A percentile compares a stretch with the other conserved stretches of the same genome.
Conservation (phyloP, 2,113 vertebrate species). For the Microtus montanus region DNA sequence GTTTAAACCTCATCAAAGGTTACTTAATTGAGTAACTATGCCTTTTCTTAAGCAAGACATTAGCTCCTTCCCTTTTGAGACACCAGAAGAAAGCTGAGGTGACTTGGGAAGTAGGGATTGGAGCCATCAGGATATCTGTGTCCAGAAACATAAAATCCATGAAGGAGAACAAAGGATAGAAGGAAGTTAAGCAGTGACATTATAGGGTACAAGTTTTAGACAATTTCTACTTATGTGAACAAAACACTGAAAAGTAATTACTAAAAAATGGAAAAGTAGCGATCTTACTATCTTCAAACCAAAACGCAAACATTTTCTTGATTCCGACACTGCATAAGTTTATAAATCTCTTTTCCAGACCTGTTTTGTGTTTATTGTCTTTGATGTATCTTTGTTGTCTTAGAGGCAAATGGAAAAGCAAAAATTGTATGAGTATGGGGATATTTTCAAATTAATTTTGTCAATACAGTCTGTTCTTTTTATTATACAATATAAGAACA, state of each 20-base stretch:
- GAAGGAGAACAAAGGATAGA: slow-evolving; percentile 38
- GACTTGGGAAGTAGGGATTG: slow-evolving; percentile 56
- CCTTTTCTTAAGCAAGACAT: slow-evolving; percentile 69
- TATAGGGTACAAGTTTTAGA: background rate
- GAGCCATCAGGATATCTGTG: slow-evolving; percentile 53
- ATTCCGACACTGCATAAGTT: slow-evolving; percentile 63
- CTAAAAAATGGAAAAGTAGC: slow-evolving; percentile 43
- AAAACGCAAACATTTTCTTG: slow-evolving; percentile 59
- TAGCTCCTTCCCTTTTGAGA: slow-evolving; percentile 58
- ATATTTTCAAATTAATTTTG: slow-evolving; percentile 81
- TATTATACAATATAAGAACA: slow-evolving; percentile 84
- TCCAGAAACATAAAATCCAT: slow-evolving; percentile 30
- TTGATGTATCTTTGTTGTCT: slow-evolving; percentile 75
- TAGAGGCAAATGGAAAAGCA: slow-evolving; percentile 80
- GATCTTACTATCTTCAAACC: slow-evolving; percentile 59
- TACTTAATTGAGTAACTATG: slow-evolving; percentile 75
- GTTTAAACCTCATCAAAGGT: slow-evolving; percentile 68
- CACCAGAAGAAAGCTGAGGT: slow-evolving; percentile 47
- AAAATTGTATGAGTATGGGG: slow-evolving; percentile 4
- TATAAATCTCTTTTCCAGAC: slow-evolving; percentile 75
- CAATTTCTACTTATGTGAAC: slow-evolving; percentile 49
- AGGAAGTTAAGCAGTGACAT: background rate
- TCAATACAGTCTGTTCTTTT: slow-evolving; percentile 83
- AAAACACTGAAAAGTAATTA: slow-evolving; percentile 63
- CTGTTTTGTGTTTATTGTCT: slow-evolving; percentile 76